Conservation (phyloP, 2,113 vertebrate genomes). For the Falco punctatus region DNA sequence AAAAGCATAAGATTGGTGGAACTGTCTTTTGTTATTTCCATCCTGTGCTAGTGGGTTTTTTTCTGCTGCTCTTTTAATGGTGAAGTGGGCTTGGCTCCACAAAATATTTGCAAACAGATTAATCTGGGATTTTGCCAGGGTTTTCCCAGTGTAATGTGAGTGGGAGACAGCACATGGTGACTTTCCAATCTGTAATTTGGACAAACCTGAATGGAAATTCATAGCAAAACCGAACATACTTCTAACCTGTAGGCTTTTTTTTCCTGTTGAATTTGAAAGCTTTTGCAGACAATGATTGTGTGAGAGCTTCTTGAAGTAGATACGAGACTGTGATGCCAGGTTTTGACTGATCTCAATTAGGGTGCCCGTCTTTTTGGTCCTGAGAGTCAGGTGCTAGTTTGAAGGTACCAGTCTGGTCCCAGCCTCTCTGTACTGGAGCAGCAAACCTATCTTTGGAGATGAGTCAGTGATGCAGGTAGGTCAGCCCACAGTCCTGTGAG, state of each 20-base stretch:
- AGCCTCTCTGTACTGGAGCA: constrained; percentile 43
- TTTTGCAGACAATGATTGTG: neutral
- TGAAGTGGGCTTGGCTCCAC: neutral
- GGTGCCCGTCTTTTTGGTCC: neutral
- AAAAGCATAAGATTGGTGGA: neutral
- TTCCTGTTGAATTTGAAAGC: neutral
- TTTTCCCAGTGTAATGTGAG: constrained; percentile 5
- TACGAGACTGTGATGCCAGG: constrained; percentile 5
- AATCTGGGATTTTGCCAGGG: constrained; percentile 42
- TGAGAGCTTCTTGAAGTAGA: neutral
- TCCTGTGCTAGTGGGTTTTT: neutral
- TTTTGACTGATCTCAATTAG: constrained; percentile 51
- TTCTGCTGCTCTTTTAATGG: neutral
- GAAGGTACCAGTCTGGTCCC: constrained; percentile 50
- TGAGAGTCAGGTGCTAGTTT: constrained; percentile 54
- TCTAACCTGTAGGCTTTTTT: neutral
- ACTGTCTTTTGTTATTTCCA: neutral
- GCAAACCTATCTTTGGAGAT: constrained; percentile 53
- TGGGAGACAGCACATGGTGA: constrained; percentile 27
- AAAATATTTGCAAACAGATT: constrained; percentile 22
- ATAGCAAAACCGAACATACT: neutral
- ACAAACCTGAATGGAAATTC: constrained; percentile 1
- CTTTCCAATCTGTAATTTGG: neutral
- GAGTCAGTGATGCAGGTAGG: constrained; percentile 59
- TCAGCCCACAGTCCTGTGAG: constrained; percentile 24